phyloP scores from a whole-genome alignment of 2,113 vertebrate species.

The Micromys minutus region DNA sequence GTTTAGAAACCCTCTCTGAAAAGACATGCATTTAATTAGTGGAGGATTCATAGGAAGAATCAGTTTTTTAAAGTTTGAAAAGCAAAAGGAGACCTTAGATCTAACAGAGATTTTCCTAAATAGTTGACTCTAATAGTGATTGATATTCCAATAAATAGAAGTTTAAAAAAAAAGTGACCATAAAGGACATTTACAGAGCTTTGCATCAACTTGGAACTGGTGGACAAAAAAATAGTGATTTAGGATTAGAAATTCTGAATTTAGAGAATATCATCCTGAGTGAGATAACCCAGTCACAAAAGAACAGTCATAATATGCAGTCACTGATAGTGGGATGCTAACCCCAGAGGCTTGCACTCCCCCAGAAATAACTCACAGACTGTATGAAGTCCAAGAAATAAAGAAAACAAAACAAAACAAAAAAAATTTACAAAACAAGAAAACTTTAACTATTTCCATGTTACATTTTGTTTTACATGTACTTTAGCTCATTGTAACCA shows the following conservation, averaged over 20 bases:
- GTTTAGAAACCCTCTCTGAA: conserved; percentile 20
- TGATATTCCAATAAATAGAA: background rate
- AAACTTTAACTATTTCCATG: no score
- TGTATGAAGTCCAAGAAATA: no score
- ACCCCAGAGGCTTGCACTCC: no score
- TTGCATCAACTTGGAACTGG: conserved; percentile 28
- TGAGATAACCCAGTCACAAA: no score
- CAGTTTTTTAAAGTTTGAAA: background rate
- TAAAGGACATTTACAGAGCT: background rate
- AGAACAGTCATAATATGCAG: no score
- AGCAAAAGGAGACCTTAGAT: background rate
- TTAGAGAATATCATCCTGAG: no score
- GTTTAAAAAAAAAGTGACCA: background rate
- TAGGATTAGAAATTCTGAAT: conserved; percentile 24
- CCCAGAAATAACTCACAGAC: no score
- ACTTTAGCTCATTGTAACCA: no score
- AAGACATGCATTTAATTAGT: background rate
- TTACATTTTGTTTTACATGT: no score
- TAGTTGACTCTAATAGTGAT: background rate
- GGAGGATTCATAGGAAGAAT: background rate
- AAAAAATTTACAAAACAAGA: no score
- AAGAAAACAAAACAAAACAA: no score
- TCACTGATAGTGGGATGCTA: no score
- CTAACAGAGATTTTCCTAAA: background rate
- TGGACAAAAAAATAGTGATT: background rate